These are phyloP conservation scores for Hydropotes inermis DNA, from an alignment of 2,113 vertebrate genomes.

Conservation along the genomic window DNA sequence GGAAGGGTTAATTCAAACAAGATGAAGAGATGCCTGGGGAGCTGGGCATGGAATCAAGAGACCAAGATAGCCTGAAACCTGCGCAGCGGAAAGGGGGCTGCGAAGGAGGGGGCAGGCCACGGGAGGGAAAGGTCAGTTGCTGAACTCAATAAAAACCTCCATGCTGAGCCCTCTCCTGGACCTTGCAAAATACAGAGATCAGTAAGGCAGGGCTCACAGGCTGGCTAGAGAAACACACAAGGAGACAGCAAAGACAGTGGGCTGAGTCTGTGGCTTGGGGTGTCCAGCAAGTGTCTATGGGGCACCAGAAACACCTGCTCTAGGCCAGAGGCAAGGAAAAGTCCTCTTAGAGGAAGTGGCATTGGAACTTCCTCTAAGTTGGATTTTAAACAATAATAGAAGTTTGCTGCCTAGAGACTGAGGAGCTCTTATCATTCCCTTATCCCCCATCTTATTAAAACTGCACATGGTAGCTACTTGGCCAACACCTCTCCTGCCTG, in stretches of 20 bases:
- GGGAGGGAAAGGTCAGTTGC: background rate
- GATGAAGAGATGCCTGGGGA: background rate
- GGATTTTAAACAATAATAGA: background rate
- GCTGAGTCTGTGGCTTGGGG: background rate
- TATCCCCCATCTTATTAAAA: background rate
- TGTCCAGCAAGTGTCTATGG: background rate
- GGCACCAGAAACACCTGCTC: background rate
- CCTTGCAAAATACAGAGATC: background rate
- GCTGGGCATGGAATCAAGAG: background rate
- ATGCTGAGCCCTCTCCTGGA: too few species aligned
- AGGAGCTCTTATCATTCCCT: background rate
- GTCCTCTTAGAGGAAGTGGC: background rate
- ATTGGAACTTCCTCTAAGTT: background rate
- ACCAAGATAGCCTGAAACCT: background rate
- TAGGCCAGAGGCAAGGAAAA: background rate
- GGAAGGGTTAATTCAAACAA: background rate
- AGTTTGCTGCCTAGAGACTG: background rate
- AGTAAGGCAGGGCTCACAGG: background rate
- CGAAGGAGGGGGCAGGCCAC: background rate
- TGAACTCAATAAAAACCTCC: background rate
- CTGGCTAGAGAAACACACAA: background rate
- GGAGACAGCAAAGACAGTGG: background rate
- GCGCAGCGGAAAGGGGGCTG: background rate
- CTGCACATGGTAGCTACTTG: background rate
- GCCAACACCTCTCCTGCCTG: background rate